Percentiles rank a stretch among this genome's conserved stretches.
Conservation (phyloP, 2,113 vertebrate genomes). For the Chloropsis cyanopogon region DNA sequence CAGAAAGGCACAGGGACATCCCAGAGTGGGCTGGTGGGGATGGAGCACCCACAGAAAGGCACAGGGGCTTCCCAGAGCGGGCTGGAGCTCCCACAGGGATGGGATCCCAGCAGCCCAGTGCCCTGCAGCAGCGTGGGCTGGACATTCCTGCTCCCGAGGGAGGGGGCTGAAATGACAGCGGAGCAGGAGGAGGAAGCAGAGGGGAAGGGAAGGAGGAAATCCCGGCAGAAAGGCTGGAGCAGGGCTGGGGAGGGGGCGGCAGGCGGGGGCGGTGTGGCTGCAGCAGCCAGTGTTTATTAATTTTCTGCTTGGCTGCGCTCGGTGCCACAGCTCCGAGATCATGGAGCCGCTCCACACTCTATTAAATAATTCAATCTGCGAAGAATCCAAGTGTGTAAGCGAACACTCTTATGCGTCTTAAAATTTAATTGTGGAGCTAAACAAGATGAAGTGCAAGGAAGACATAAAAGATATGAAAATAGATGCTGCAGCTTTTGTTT, state of each 20-base stretch:
- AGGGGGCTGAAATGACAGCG: rapidly evolving
- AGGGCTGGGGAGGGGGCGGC: background rate
- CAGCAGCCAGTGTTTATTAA: slow-evolving; percentile 64
- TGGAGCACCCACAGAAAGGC: no score
- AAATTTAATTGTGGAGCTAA: slow-evolving; percentile 74
- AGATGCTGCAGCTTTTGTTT: slow-evolving; percentile 42
- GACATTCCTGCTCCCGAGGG: rapidly evolving
- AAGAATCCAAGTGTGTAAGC: slow-evolving; percentile 63
- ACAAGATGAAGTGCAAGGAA: slow-evolving; percentile 64
- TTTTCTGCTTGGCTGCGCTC: slow-evolving; percentile 70
- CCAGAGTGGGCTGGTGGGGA: no score
- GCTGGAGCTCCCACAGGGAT: rapidly evolving
- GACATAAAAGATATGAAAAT: slow-evolving; percentile 63
- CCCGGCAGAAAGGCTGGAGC: background rate
- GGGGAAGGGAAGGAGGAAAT: background rate
- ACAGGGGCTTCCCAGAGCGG: no score
- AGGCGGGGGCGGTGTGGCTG: background rate
- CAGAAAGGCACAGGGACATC: no score
- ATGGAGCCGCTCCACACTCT: slow-evolving; percentile 65
- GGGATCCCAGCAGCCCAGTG: no score
- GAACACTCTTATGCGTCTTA: slow-evolving; percentile 69
- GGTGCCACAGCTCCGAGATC: slow-evolving; percentile 48
- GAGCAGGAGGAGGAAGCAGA: rapidly evolving
- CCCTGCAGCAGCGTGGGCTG: rapidly evolving
- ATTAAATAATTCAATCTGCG: slow-evolving; percentile 75